Evolutionary conservation across 2,797 vertebrate genomes (phyloP), one percentile per base, ranked within the genome.

Genomic region (Pangasius larnaudii): DNA sequence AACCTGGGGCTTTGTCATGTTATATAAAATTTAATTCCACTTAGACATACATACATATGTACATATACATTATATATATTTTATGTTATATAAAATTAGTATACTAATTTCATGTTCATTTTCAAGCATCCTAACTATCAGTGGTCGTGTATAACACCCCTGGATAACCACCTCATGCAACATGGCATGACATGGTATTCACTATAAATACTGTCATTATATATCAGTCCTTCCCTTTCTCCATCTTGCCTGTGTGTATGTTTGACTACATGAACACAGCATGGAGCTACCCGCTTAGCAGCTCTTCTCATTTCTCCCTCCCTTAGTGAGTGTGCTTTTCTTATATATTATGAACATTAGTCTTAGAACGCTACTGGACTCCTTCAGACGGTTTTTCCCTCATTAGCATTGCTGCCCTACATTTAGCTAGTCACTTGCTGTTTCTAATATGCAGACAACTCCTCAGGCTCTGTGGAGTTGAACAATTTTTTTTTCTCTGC

Each of bases 371-470:
- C 53, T 36, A 58, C 53, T 24, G 77, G 33, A 81, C 22, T 81
- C 33, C 22, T 6, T 59, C 75, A 27, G 36, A 80, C 11, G 22
- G 39, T n/a, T 82, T 82, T 49, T 80, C 30, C 19, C 33, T 80
- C 53, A 80, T 80, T 80, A 59, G 53, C 30, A 80, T 39, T 59
- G 30, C 53, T 59, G 53, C 30, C 19, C 18, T 36, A 56, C 56
- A 80, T 80, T 59, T 58, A 80, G 30, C 30, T 80, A 59, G 53
- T 80, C 78, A 36, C 19, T 36, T 11, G 19, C 53, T 59, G 53
- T 80, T 56, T 59, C 9, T 58, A 39, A 79, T 58, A 79, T 79
- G 53, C 77, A 79, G 77, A 79, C 53, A 36, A 79, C 51, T 53
- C 51, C 30, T 36, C 77, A 24, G 53, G 77, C 51, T 79, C n/a